Evolutionary conservation across 2,797 vertebrate genomes (phyloP).

Genomic region (Remorina albescens): DNA sequence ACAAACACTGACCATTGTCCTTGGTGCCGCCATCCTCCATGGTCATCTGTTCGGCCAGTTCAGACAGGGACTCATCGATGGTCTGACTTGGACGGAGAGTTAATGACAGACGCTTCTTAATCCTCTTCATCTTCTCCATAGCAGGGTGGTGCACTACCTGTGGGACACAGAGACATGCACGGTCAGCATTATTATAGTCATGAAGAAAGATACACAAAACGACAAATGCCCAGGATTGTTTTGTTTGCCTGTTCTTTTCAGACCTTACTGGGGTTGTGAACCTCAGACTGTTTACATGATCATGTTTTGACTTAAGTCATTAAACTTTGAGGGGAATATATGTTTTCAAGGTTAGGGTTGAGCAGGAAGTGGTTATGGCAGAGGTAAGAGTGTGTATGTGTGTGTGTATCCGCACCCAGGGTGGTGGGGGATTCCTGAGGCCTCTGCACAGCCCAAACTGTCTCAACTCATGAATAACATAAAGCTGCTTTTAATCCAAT

Average conservation of each 20-base stretch:
- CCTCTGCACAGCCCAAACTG: slow-evolving; percentile 55
- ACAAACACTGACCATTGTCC: slow-evolving; percentile 89
- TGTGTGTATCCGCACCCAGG: neutral
- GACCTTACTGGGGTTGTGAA: too few species aligned
- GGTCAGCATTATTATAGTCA: neutral
- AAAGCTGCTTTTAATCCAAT: slow-evolving; percentile 80
- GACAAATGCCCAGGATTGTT: slow-evolving; percentile 11
- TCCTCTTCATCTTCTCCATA: slow-evolving; percentile 97
- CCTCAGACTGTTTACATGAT: too few species aligned
- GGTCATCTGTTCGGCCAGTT: slow-evolving; percentile 98
- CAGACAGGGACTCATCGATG: slow-evolving; percentile 96
- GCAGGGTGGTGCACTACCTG: slow-evolving; percentile 60
- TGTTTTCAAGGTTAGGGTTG: too few species aligned
- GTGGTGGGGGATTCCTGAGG: slow-evolving; percentile 23
- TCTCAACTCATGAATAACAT: slow-evolving; percentile 77
- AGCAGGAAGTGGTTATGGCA: too few species aligned
- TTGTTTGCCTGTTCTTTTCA: neutral
- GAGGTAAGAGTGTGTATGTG: neutral
- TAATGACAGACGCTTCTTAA: slow-evolving; percentile 96
- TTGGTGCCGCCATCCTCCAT: slow-evolving; percentile 97
- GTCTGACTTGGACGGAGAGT: slow-evolving; percentile 97
- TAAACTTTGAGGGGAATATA: too few species aligned
- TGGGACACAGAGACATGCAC: slow-evolving; percentile 18
- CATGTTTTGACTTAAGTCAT: too few species aligned
- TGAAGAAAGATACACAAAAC: neutral